Conservation (phyloP, 2,113 vertebrate genomes). For the Nycticorax nycticorax region DNA sequence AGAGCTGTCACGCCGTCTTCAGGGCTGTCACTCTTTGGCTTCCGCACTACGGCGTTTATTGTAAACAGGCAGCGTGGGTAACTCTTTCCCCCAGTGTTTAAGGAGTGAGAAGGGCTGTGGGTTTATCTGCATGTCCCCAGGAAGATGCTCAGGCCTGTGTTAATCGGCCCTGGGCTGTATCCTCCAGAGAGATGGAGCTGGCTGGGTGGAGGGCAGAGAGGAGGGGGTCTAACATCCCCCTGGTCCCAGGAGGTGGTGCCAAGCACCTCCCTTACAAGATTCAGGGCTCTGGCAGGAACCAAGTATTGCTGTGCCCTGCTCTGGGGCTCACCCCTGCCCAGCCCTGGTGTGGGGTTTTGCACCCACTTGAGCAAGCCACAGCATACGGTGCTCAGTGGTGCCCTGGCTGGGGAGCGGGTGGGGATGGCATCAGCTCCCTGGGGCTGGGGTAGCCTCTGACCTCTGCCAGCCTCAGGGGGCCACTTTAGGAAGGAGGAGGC, state of each 20-base stretch:
- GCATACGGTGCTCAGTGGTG: not conserved
- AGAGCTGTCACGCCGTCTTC: not conserved
- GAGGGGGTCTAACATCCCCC: not conserved
- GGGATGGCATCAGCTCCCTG: not conserved
- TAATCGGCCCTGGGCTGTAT: not conserved
- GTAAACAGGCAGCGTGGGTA: not conserved
- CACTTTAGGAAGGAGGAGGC: not conserved
- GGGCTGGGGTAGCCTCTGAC: not conserved
- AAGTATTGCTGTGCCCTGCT: not conserved
- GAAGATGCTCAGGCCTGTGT: not conserved
- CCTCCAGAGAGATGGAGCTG: not conserved
- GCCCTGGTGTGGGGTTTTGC: not conserved
- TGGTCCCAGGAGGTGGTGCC: not conserved
- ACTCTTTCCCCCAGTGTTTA: not conserved
- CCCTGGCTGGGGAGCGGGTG: not conserved
- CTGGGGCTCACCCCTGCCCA: not conserved
- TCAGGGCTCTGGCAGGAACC: not conserved
- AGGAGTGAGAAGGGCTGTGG: slow-evolving; percentile 5
- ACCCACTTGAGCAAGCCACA: not conserved
- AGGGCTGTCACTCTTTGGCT: slow-evolving; percentile 17
- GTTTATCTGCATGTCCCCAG: not conserved
- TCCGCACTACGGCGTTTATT: not conserved
- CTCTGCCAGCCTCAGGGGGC: not conserved
- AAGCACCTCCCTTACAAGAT: not conserved
- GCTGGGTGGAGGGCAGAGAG: not conserved